These are phyloP conservation scores for Nysson spinosus DNA, from an alignment of 2,888 invertebrate species.

Conservation along the genomic window DNA sequence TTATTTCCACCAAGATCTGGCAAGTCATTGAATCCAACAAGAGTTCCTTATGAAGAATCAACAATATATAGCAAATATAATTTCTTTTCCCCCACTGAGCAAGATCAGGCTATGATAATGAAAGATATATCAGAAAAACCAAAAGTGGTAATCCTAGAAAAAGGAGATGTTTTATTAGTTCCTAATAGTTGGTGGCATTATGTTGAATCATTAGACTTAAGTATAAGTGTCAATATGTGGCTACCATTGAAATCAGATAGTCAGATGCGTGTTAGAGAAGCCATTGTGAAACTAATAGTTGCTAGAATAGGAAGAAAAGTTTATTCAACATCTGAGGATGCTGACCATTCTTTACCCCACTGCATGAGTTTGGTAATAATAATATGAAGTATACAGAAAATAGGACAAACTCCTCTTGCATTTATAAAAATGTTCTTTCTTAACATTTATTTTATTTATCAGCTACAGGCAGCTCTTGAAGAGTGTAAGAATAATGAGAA, in stretches of 20 bases:
- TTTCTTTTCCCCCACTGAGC: constrained; percentile 83
- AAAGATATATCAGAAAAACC: constrained; percentile 76
- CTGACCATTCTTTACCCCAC: constrained; percentile 47
- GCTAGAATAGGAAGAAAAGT: constrained; percentile 63
- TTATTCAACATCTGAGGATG: constrained; percentile 46
- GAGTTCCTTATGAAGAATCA: constrained; percentile 97
- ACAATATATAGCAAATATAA: constrained; percentile 93
- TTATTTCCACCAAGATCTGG: constrained; percentile 90
- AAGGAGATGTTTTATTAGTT: constrained; percentile 93
- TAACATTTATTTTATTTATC: constrained; percentile 23
- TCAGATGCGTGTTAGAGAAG: constrained; percentile 69
- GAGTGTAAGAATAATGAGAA: constrained; percentile 49
- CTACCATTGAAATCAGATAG: constrained; percentile 83
- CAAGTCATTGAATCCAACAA: constrained; percentile 83
- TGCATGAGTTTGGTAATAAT: constrained; percentile 64
- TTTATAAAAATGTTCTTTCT: neutral
- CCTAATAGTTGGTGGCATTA: constrained; percentile 99
- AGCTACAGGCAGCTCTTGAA: constrained; percentile 62
- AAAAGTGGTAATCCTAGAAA: constrained; percentile 83
- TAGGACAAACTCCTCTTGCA: neutral
- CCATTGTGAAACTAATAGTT: constrained; percentile 70
- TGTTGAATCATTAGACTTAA: constrained; percentile 84
- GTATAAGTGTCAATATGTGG: constrained; percentile 85
- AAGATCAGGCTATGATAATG: constrained; percentile 78
- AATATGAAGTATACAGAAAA: neutral